A percentile compares a stretch with the other conserved stretches of the same genome.
phyloP scores from a whole-genome alignment of 2,797 vertebrate species.

The Esox masquinongy region DNA sequence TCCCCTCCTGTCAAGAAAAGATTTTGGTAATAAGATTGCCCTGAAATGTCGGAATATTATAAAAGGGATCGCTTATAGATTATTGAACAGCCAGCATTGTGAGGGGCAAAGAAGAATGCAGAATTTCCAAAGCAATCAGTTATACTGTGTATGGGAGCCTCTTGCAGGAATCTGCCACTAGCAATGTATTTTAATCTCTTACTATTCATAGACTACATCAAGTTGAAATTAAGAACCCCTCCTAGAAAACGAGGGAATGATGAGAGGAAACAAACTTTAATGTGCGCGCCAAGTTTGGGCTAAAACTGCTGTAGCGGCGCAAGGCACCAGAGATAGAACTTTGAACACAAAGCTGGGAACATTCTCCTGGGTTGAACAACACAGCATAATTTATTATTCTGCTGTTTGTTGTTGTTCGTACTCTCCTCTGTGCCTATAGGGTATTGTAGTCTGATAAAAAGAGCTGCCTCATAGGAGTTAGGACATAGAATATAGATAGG shows the following conservation, averaged over 20 bases:
- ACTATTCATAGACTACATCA: conserved; percentile 42
- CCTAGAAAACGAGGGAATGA: conserved; percentile 15
- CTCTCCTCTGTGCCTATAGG: conserved; percentile 20
- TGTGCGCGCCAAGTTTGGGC: neutral
- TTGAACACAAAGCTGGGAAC: conserved; percentile 33
- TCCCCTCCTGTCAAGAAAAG: conserved; percentile 63
- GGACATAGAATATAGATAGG: conserved; percentile 12
- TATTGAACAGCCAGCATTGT: conserved; percentile 62
- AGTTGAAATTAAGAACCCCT: conserved; percentile 49
- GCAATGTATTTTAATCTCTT: conserved; percentile 44
- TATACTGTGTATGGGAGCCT: conserved; percentile 17
- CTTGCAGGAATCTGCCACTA: conserved; percentile 35
- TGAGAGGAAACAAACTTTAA: neutral
- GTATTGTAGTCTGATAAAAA: conserved; percentile 36
- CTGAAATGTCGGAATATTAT: conserved; percentile 69
- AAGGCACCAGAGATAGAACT: conserved; percentile 25
- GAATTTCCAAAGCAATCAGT: conserved; percentile 15
- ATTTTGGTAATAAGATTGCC: conserved; percentile 63
- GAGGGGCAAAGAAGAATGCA: conserved; percentile 29
- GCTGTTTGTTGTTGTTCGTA: conserved; percentile 16
- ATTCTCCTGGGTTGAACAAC: conserved; percentile 45
- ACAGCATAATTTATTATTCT: conserved; percentile 31
- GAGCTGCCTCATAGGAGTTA: conserved; percentile 12
- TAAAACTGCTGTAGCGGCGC: conserved; percentile 26
- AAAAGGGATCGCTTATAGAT: conserved; percentile 57